Percentiles rank a stretch among this genome's conserved stretches.
phyloP scores from a whole-genome alignment of 2,113 vertebrate genomes.

The Cyanistes caeruleus region DNA sequence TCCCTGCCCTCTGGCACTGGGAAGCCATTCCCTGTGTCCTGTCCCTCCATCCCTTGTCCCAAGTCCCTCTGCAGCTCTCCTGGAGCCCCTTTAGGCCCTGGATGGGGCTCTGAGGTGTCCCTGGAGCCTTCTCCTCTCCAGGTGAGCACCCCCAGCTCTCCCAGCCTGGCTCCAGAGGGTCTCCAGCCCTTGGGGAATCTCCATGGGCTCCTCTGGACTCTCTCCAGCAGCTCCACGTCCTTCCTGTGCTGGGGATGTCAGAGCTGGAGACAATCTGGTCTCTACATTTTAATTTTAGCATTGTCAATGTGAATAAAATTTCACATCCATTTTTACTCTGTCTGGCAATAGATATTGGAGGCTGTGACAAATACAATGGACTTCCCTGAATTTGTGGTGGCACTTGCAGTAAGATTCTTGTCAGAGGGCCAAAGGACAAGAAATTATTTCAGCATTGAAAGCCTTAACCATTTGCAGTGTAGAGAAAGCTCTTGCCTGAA shows the following conservation, averaged over 20 bases:
- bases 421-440: not conserved
- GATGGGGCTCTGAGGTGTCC: not conserved
- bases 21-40: not conserved
- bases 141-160: not conserved
- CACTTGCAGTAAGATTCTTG: not conserved
- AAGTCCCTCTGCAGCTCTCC: not conserved
- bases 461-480: not conserved
- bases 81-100: not conserved
- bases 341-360: not conserved
- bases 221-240: accelerated
- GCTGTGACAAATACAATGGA: not conserved
- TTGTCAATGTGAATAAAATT: not conserved
- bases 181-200: not conserved
- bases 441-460: not conserved
- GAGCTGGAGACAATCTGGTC: not conserved
- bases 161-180: not conserved
- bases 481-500: not conserved
- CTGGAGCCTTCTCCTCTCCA: not conserved
- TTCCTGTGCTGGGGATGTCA: not conserved
- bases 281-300: not conserved
- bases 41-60: not conserved
- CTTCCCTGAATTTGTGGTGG: not conserved
- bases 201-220: accelerated
- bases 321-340: not conserved
- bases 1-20: not conserved